These are phyloP conservation scores for Agrotis clavis DNA, from an alignment of 2,888 invertebrate species.

Conservation along the genomic window DNA sequence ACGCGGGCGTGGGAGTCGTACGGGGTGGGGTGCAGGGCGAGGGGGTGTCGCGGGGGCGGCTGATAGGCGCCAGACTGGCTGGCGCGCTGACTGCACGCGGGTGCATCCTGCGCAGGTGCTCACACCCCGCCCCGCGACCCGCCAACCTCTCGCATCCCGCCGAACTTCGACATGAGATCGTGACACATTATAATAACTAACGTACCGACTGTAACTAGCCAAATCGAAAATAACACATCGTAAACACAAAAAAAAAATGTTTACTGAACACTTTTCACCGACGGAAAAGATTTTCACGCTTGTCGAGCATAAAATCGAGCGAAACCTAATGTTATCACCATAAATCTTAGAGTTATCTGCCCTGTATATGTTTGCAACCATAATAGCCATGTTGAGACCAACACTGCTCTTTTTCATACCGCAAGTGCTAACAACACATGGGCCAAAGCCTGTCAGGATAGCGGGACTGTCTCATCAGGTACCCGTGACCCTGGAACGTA, in stretches of 20 bases:
- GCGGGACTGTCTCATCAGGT: too few species aligned
- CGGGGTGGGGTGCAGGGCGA: constrained; percentile 20
- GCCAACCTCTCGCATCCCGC: constrained; percentile 61
- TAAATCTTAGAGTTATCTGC: background rate
- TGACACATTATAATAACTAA: constrained; percentile 60
- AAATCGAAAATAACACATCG: constrained; percentile 13
- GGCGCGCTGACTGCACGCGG: constrained; percentile 84
- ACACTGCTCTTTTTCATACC: background rate
- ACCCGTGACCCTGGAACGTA: too few species aligned
- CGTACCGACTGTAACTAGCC: constrained; percentile 21
- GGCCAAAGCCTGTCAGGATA: too few species aligned
- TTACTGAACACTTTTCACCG: background rate
- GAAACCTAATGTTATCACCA: background rate
- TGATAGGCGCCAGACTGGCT: constrained; percentile 87
- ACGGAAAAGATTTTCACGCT: constrained; percentile 6
- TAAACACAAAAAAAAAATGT: constrained; percentile 15
- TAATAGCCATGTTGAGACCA: too few species aligned
- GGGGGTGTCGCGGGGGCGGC: constrained; percentile 61
- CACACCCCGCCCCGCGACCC: constrained; percentile 40
- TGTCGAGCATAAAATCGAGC: background rate
- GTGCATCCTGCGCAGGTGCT: constrained; percentile 86
- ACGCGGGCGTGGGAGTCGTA: constrained; percentile 80
- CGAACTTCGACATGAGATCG: constrained; percentile 69
- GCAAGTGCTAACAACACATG: background rate
- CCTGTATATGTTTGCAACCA: background rate